Conservation (phyloP, 2,113 vertebrate genomes). For the Actinemys pallida region DNA sequence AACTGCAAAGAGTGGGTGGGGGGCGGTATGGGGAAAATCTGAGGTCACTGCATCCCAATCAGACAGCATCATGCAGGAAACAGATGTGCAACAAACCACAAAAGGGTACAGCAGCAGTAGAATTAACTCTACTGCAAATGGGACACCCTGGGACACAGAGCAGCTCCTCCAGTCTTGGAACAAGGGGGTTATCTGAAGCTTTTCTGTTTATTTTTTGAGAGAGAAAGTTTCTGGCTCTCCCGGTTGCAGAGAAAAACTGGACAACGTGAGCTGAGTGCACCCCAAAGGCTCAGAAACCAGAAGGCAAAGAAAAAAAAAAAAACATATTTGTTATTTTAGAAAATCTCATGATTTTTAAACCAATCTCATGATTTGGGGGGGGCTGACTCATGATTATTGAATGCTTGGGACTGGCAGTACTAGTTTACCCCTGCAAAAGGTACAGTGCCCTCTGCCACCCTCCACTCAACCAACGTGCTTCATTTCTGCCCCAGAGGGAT, state of each 20-base stretch:
- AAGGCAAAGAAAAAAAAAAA: not conserved
- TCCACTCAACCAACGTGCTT: not conserved
- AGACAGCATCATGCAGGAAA: conserved; percentile 79
- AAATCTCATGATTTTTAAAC: not conserved
- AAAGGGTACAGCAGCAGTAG: conserved; percentile 66
- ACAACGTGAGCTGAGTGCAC: not conserved
- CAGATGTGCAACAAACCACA: conserved; percentile 81
- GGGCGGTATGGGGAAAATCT: conserved; percentile 74
- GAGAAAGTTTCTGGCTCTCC: not conserved
- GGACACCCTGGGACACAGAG: not conserved
- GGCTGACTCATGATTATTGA: conserved; percentile 39
- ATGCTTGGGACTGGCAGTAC: conserved; percentile 25
- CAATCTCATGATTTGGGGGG: not conserved
- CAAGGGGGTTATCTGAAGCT: not conserved
- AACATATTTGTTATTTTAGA: not conserved
- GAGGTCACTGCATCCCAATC: conserved; percentile 81
- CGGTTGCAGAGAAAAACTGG: not conserved
- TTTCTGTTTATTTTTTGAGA: not conserved
- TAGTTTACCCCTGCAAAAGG: conserved; percentile 9
- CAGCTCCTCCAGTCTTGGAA: not conserved
- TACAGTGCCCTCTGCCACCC: not conserved
- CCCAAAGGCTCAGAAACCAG: not conserved
- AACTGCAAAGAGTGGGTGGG: conserved; percentile 69
- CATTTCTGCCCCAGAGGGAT: not conserved
- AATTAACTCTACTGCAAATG: conserved; percentile 13